A percentile compares a stretch with the other conserved stretches of the same genome.
phyloP scores from a whole-genome alignment of 2,113 vertebrate genomes.

The Myiozetetes cayanensis region DNA sequence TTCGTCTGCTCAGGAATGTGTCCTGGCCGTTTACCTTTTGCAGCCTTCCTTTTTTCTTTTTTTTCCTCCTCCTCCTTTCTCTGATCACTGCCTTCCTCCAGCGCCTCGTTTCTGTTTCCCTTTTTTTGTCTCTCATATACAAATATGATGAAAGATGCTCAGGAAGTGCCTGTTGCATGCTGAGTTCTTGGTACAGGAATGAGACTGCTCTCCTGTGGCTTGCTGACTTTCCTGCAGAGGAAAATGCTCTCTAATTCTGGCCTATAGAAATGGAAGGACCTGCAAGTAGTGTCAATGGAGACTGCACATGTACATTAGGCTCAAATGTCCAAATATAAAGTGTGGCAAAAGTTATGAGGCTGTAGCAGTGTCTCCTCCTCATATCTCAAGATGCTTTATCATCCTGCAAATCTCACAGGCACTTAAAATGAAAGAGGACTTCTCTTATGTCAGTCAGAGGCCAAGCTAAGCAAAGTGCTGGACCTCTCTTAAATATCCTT shows the following conservation, averaged over 20 bases:
- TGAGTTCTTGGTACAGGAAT: background rate
- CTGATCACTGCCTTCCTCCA: background rate
- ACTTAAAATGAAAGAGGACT: background rate
- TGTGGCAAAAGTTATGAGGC: background rate
- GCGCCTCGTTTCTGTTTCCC: background rate
- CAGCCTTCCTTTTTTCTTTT: no score
- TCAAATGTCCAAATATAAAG: background rate
- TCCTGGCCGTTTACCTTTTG: accelerated
- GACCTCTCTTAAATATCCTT: background rate
- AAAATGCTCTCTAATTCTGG: background rate
- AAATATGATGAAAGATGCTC: accelerated
- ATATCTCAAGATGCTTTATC: background rate
- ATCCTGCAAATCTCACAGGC: background rate
- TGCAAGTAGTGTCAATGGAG: background rate
- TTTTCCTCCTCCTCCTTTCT: background rate
- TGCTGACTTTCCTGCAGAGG: background rate
- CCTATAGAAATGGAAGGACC: accelerated
- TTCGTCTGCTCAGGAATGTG: no score
- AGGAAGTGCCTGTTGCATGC: no score
- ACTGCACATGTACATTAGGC: no score
- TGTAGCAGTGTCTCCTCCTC: background rate
- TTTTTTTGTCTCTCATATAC: background rate
- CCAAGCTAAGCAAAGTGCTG: accelerated
- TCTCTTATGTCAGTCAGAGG: background rate
- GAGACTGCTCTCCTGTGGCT: background rate